phyloP scores from a whole-genome alignment of 2,888 invertebrate species.

The Bimastos eiseni region DNA sequence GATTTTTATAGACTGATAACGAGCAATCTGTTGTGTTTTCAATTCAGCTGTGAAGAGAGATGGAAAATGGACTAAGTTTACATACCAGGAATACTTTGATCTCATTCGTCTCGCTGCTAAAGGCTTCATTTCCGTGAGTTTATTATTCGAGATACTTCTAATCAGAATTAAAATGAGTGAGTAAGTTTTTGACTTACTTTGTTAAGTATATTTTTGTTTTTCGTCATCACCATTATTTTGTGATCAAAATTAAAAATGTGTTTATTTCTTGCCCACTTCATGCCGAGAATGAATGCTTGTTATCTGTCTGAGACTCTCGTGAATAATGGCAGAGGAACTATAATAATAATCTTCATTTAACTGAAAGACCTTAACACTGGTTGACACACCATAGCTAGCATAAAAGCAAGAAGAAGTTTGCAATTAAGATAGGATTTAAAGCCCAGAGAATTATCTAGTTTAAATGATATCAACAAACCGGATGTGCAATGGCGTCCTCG shows the following conservation, averaged over 20 bases:
- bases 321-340: no score
- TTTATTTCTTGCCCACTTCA: neutral
- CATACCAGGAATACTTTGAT: conserved; percentile 30
- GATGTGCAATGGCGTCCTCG: no score
- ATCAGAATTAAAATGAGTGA: neutral
- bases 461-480: no score
- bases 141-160: neutral
- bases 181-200: neutral
- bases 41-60: conserved; percentile 31
- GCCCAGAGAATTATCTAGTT: no score
- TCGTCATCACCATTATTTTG: neutral
- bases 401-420: no score
- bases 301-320: neutral
- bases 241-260: neutral
- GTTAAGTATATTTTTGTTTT: neutral
- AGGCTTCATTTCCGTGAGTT: conserved; percentile 29
- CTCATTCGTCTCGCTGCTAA: conserved; percentile 28
- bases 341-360: no score
- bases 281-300: neutral
- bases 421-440: no score
- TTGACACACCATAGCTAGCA: no score
- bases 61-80: conserved; percentile 22
- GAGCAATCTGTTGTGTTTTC: neutral
- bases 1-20: neutral
- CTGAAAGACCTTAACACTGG: no score